Evolutionary conservation across 1,140 invertebrate species (phyloP), one percentile per base, ranked within the genome.

Genomic region (Drosophila tropicalis): DNA sequence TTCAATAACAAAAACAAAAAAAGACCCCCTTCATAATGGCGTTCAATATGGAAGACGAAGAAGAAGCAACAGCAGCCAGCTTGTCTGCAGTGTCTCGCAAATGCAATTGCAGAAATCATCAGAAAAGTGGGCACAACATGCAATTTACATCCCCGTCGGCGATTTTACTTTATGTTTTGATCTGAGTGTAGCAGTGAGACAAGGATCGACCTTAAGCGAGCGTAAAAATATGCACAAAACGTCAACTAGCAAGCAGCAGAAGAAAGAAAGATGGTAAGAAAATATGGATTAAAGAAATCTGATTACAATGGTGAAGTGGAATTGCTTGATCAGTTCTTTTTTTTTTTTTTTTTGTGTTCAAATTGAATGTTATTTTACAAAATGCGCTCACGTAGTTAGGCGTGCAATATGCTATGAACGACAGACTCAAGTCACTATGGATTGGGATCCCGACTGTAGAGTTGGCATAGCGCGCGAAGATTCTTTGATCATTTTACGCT

Each of bases 401-500:
- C 72, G 81, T 79, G 81, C 72, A 70, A 75, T 71, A 74, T 76
- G 71, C 79, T 51, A 29, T 72, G 25, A 25, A 62, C 7, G 19
- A 47, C 61, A 62, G 13, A 47, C 7, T 39, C 36, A 10, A 40
- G n/a, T 58, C 19, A 47, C 34, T 34, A 29, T 29, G 29, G 29
- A 29, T 29, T 29, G 29, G 29, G 29, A 6, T 29, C 29, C 29
- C 19, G 44, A 55, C 47, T 62, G 69, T 62, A 41, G 63, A 61
- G 56, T 79, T 73, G 69, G 67, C 60, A 86, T 83, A 81, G 73
- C 87, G 87, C 87, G 87, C 87, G 87, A 90, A 90, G 87, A 90
- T 87, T 90, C 87, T 90, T 90, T 90, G 87, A 90, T 90, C 87
- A 90, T 90, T 90, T 90, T 84, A 90, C 80, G 87, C 87, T 90